A percentile compares a stretch with the other conserved stretches of the same genome.
Conservation (phyloP, 2,888 invertebrate species). For the Eupithecia tripunctaria region DNA sequence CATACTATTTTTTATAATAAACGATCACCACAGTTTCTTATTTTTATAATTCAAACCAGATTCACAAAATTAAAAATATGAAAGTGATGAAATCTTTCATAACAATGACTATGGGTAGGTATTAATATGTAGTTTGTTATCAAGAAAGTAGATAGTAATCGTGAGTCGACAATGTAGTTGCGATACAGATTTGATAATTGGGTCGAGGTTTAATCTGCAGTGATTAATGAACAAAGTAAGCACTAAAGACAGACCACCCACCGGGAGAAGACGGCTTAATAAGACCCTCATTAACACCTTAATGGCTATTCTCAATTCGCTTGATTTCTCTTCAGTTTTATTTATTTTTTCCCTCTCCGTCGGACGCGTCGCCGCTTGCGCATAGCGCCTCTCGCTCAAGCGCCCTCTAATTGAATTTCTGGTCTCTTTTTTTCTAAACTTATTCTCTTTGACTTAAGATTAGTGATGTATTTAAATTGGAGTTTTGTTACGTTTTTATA, state of each 20-base stretch:
- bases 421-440: constrained; percentile 79
- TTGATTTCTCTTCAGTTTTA: constrained; percentile 79
- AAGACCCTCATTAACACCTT: constrained; percentile 84
- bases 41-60: neutral
- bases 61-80: neutral
- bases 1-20: neutral
- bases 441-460: constrained; percentile 83
- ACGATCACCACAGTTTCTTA: neutral
- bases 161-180: constrained; percentile 53
- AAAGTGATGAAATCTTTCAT: neutral
- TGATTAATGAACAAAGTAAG: constrained; percentile 80
- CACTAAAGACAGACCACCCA: constrained; percentile 79
- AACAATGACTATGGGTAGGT: constrained; percentile 9
- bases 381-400: constrained; percentile 59
- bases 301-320: constrained; percentile 83
- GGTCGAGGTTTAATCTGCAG: constrained; percentile 70
- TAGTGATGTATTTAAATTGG: constrained; percentile 83
- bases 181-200: constrained; percentile 76
- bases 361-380: constrained; percentile 53
- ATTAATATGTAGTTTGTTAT: constrained; percentile 22
- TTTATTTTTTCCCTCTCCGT: constrained; percentile 72
- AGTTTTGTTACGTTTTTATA: constrained; percentile 80
- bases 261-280: constrained; percentile 82
- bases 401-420: constrained; percentile 80
- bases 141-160: constrained; percentile 34